These are phyloP conservation scores for Halcyon leucocephala DNA, from an alignment of 2,797 vertebrate genomes.

Conservation along the genomic window DNA sequence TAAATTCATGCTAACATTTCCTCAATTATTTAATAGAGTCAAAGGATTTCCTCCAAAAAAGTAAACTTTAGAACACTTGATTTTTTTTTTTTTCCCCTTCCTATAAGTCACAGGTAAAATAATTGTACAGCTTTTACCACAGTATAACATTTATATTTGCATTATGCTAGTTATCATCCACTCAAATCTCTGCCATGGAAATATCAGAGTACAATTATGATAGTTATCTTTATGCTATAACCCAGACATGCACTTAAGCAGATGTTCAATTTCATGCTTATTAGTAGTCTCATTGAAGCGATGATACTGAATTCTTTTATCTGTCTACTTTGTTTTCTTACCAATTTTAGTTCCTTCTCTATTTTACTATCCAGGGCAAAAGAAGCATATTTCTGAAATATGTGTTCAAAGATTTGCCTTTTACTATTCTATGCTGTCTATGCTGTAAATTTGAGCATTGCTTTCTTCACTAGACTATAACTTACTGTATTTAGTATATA, in stretches of 20 bases:
- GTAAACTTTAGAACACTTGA: background rate
- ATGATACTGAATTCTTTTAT: constrained; percentile 32
- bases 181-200: constrained; percentile 23
- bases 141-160: constrained; percentile 15
- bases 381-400: background rate
- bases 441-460: background rate
- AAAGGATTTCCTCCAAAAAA: background rate
- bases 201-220: constrained; percentile 44
- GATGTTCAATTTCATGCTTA: constrained; percentile 55
- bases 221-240: constrained; percentile 44
- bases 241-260: constrained; percentile 52
- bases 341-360: background rate
- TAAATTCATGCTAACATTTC: background rate
- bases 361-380: background rate
- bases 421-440: background rate
- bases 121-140: background rate
- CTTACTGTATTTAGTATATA: background rate
- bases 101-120: background rate
- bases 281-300: constrained; percentile 32
- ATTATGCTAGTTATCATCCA: constrained; percentile 10
- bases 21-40: background rate
- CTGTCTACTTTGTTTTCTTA: background rate
- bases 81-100: background rate
- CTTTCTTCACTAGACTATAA: background rate
- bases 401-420: background rate